Conservation (phyloP, 2,888 invertebrate species). For the Acrobasis consociella region DNA sequence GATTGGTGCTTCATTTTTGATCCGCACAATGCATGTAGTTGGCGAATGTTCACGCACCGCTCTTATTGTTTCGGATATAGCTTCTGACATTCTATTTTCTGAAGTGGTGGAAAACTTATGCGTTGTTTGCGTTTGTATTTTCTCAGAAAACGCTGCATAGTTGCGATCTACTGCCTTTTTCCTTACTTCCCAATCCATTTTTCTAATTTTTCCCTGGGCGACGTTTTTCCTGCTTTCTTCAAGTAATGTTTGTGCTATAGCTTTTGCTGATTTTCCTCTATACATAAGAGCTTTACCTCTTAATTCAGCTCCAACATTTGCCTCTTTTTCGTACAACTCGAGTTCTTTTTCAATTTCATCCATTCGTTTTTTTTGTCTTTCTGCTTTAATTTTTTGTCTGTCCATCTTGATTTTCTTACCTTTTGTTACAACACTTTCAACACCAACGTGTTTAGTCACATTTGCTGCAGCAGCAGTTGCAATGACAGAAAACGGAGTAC, state of each 20-base stretch:
- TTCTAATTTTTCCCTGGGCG: constrained; percentile 59
- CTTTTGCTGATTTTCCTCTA: constrained; percentile 89
- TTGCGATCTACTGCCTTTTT: constrained; percentile 48
- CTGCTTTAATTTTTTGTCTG: constrained; percentile 60
- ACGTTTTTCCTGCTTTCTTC: constrained; percentile 83
- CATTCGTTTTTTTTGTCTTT: constrained; percentile 73
- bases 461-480: constrained; percentile 85
- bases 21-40: constrained; percentile 60
- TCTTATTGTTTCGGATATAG: constrained; percentile 55
- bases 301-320: constrained; percentile 75
- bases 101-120: constrained; percentile 44
- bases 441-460: constrained; percentile 84
- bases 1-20: constrained; percentile 61
- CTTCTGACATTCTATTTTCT: constrained; percentile 47
- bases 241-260: constrained; percentile 86
- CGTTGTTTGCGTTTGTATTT: constrained; percentile 45
- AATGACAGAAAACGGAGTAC: constrained; percentile 84
- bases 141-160: constrained; percentile 47
- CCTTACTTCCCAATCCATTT: constrained; percentile 52
- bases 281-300: constrained; percentile 82
- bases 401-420: constrained; percentile 74
- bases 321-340: constrained; percentile 66
- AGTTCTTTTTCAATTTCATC: constrained; percentile 69
- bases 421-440: constrained; percentile 75
- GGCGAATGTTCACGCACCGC: constrained; percentile 59